Evolutionary conservation across 2,797 vertebrate species (phyloP).

Genomic region (Poeciliopsis infans): DNA sequence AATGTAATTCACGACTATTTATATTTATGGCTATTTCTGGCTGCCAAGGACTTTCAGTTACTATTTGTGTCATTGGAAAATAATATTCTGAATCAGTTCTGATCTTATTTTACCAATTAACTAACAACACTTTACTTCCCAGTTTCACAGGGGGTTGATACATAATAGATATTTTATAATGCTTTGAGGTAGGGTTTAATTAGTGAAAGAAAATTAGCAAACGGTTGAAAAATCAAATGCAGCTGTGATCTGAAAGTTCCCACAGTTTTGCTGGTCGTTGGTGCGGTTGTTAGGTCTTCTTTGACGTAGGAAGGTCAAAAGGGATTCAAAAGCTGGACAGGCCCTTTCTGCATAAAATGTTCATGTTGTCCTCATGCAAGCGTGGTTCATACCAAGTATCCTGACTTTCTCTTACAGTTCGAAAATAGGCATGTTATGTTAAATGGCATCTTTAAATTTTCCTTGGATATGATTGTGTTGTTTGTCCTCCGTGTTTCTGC

Average conservation of each 20-base stretch:
- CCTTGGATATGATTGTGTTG: background rate
- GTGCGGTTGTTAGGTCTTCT: background rate
- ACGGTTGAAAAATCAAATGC: background rate
- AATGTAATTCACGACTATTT: background rate
- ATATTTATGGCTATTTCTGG: background rate
- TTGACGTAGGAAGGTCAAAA: background rate
- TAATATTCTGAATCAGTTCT: background rate
- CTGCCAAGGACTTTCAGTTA: background rate
- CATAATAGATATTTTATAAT: background rate
- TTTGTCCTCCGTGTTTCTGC: background rate
- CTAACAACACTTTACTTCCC: background rate
- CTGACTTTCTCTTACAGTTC: background rate
- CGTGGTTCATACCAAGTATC: background rate
- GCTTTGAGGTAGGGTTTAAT: background rate
- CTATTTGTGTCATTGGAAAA: background rate
- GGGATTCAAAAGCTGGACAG: background rate
- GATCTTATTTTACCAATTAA: background rate
- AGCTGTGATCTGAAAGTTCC: background rate
- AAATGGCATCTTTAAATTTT: background rate
- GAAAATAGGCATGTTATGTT: background rate
- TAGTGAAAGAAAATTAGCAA: background rate
- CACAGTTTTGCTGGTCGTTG: background rate
- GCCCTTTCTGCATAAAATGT: background rate
- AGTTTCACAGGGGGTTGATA: background rate
- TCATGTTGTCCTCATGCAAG: background rate